phyloP scores from a whole-genome alignment of 2,113 vertebrate species.

The Seriola rivoliana region DNA sequence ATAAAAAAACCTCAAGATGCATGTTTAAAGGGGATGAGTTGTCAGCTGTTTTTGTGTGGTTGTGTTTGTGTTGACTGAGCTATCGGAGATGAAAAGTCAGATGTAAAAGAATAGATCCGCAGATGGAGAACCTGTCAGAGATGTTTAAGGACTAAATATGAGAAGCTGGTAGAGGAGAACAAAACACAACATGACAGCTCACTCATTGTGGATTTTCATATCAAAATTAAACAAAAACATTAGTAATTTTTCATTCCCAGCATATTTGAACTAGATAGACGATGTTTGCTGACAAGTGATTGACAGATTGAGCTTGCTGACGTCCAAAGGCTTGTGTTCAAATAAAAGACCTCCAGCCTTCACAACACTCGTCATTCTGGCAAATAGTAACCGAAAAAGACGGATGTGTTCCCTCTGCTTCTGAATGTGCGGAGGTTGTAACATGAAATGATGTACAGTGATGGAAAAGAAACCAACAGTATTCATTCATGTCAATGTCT shows the following conservation, averaged over 20 bases:
- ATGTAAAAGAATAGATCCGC: background rate
- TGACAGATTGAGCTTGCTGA: slow-evolving; percentile 45
- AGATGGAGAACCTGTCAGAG: background rate
- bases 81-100: background rate
- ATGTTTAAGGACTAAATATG: background rate
- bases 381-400: slow-evolving; percentile 35
- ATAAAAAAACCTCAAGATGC: background rate
- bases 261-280: background rate
- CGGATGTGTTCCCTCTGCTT: slow-evolving; percentile 8
- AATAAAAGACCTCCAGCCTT: slow-evolving; percentile 11
- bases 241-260: slow-evolving; percentile 3
- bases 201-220: background rate
- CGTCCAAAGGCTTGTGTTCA: slow-evolving; percentile 23
- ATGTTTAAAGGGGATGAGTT: slow-evolving; percentile 15
- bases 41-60: background rate
- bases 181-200: background rate
- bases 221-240: background rate
- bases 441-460: slow-evolving; percentile 52
- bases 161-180: background rate
- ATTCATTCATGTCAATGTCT: slow-evolving; percentile 69
- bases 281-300: slow-evolving; percentile 17
- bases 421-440: slow-evolving; percentile 10
- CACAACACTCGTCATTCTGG: slow-evolving; percentile 22
- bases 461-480: slow-evolving; percentile 66
- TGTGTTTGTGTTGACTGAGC: background rate